Evolutionary conservation across 2,888 invertebrate species (phyloP).

Genomic region (Uropetala carovei): DNA sequence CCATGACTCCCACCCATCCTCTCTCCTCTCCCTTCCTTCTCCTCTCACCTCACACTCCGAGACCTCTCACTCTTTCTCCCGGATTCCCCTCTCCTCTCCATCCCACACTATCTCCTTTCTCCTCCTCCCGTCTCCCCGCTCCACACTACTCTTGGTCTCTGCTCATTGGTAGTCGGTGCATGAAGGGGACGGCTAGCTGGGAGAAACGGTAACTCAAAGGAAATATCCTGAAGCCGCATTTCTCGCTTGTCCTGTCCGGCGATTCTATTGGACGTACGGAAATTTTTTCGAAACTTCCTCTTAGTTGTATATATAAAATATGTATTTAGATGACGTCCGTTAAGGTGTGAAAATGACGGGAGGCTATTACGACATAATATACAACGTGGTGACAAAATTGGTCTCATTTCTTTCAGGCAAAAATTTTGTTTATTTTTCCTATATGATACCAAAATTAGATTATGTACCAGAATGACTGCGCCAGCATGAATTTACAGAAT

Average conservation of each 20-base stretch:
- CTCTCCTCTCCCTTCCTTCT: neutral
- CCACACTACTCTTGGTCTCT: neutral
- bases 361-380: neutral
- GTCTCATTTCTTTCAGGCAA: too few relatives aligned
- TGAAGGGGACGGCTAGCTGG: slow-evolving; percentile 55
- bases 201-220: slow-evolving; percentile 58
- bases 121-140: neutral
- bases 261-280: slow-evolving; percentile 33
- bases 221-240: slow-evolving; percentile 54
- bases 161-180: slow-evolving; percentile 57
- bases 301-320: neutral
- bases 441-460: too few relatives aligned
- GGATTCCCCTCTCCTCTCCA: neutral
- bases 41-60: neutral
- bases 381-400: neutral
- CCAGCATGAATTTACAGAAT: too few relatives aligned
- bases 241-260: slow-evolving; percentile 54
- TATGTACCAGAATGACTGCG: too few relatives aligned
- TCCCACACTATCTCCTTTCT: neutral
- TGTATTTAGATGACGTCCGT: neutral
- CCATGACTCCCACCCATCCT: neutral
- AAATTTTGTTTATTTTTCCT: too few relatives aligned
- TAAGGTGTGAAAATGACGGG: neutral
- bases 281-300: neutral
- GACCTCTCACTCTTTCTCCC: neutral